Evolutionary conservation across 2,113 vertebrate genomes (phyloP).

Genomic region (Nerophis ophidion): DNA sequence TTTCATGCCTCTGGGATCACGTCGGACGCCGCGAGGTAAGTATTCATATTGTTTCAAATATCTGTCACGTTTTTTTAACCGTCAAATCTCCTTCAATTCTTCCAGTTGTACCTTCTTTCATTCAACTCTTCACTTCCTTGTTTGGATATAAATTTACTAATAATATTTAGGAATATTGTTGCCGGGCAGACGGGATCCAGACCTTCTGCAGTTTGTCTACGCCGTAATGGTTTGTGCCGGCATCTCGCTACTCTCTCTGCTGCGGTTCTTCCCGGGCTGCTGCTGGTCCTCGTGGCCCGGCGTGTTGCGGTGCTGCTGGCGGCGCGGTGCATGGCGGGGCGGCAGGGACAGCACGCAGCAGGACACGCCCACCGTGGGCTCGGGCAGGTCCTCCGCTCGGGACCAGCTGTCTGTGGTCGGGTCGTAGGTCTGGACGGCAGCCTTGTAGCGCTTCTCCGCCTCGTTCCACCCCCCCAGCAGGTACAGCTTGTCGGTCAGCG

Average conservation of each 20-base stretch:
- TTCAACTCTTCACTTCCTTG: background rate
- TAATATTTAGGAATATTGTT: background rate
- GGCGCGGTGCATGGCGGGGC: slow-evolving; percentile 52
- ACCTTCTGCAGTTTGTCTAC: slow-evolving; percentile 22
- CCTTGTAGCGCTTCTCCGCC: slow-evolving; percentile 76
- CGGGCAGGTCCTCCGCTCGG: slow-evolving; percentile 67
- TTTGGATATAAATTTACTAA: background rate
- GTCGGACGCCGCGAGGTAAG: background rate
- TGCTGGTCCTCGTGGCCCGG: slow-evolving; percentile 52
- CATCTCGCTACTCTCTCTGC: slow-evolving; percentile 51
- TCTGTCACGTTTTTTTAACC: no score
- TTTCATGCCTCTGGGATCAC: background rate
- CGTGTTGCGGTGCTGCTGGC: slow-evolving; percentile 68
- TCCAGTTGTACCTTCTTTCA: no score
- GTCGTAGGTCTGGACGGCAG: slow-evolving; percentile 72
- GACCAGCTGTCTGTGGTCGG: slow-evolving; percentile 75
- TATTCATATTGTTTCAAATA: background rate
- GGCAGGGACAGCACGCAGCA: slow-evolving; percentile 77
- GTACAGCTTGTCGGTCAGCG: slow-evolving; percentile 64
- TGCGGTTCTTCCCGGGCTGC: slow-evolving; percentile 36
- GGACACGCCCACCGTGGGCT: slow-evolving; percentile 78
- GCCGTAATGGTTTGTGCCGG: slow-evolving; percentile 33
- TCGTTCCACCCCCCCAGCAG: slow-evolving; percentile 81
- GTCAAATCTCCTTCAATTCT: no score
- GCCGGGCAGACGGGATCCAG: slow-evolving; percentile 25